A percentile compares a stretch with the other conserved stretches of the same genome.
Conservation (phyloP, 2,888 invertebrate genomes). For the Cyclophora albipunctata region DNA sequence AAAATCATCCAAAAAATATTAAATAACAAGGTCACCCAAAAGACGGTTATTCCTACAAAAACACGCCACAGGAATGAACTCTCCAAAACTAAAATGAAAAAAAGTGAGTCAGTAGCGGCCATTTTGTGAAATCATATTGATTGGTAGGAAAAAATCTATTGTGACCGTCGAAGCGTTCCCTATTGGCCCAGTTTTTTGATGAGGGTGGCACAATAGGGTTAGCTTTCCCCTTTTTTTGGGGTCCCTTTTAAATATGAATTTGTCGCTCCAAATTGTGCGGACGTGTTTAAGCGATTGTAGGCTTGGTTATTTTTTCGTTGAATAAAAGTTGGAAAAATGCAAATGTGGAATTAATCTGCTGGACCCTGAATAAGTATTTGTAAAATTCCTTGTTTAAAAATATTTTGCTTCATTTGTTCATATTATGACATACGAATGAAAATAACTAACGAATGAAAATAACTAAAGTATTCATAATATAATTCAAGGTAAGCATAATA, state of each 20-base stretch:
- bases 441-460: not conserved
- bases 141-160: conserved; percentile 70
- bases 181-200: conserved; percentile 69
- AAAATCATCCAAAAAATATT: too few species aligned
- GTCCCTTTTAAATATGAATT: conserved; percentile 54
- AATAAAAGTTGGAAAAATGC: conserved; percentile 13
- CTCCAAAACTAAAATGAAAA: conserved; percentile 24
- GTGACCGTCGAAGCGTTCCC: conserved; percentile 50
- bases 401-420: not conserved
- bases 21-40: not conserved
- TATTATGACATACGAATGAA: not conserved
- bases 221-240: conserved; percentile 63
- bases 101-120: conserved; percentile 40
- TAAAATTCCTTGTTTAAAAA: not conserved
- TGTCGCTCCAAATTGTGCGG: conserved; percentile 37
- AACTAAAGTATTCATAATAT: not conserved
- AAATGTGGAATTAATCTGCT: conserved; percentile 5
- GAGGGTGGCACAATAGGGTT: conserved; percentile 58
- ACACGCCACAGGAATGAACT: conserved; percentile 6
- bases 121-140: conserved; percentile 67
- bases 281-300: conserved; percentile 18
- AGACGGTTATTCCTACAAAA: not conserved
- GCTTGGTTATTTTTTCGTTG: conserved; percentile 18
- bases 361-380: not conserved
- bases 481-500: too few species aligned